These are phyloP conservation scores for Pyrgilauda ruficollis DNA, from an alignment of 2,113 vertebrate species.

Conservation along the genomic window DNA sequence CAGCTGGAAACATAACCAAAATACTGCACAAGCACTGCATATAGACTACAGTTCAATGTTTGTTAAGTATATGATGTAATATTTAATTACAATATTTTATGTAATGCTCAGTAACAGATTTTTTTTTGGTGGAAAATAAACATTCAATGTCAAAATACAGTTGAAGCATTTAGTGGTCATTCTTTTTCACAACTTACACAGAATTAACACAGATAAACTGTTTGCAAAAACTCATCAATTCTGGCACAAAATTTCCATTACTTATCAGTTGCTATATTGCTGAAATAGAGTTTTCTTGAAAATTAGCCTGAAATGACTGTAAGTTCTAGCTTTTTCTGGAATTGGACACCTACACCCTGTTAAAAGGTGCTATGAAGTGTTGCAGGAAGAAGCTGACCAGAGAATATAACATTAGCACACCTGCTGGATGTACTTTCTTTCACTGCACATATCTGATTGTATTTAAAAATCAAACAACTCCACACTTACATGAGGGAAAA, in stretches of 20 bases:
- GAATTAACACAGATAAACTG: neutral
- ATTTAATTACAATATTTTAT: neutral
- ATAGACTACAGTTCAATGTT: neutral
- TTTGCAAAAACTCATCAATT: neutral
- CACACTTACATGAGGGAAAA: neutral
- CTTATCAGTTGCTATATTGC: neutral
- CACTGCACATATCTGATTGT: neutral
- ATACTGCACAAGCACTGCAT: neutral
- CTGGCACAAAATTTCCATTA: neutral
- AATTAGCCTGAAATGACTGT: neutral
- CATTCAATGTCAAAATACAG: neutral
- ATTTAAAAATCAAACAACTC: neutral
- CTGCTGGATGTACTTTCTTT: neutral
- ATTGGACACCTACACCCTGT: neutral
- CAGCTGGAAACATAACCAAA: neutral
- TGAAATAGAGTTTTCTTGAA: neutral
- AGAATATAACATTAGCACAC: neutral
- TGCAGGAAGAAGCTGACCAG: neutral
- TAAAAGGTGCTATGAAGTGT: neutral
- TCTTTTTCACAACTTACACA: neutral
- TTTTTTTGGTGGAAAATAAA: neutral
- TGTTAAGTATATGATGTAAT: neutral
- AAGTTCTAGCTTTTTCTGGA: neutral
- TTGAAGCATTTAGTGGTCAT: neutral
- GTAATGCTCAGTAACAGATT: neutral